Evolutionary conservation across 1,140 invertebrate genomes (phyloP).

Genomic region (Philopotamus ludificatus): DNA sequence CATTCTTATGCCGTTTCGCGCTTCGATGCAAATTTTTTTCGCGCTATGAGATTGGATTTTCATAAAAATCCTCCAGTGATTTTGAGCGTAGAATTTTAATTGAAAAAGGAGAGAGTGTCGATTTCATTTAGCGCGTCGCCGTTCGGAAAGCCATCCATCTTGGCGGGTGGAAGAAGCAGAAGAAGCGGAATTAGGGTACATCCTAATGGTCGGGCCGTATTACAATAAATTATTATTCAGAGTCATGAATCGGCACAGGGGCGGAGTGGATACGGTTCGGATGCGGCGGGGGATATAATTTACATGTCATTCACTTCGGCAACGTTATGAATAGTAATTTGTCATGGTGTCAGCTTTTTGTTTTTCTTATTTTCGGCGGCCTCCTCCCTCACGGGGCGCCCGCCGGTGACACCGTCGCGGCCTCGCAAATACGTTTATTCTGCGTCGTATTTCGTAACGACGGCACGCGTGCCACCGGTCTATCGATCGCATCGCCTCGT

Average conservation of each 20-base stretch:
- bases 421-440: neutral
- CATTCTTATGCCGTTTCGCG: too few relatives aligned
- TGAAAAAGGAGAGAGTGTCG: slow-evolving; percentile 4
- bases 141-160: slow-evolving; percentile 37
- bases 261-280: neutral
- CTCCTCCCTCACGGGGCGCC: neutral
- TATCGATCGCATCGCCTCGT: too few relatives aligned
- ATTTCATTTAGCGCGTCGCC: slow-evolving; percentile 27
- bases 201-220: slow-evolving; percentile 39
- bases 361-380: slow-evolving; percentile 25
- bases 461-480: too few relatives aligned
- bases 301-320: slow-evolving; percentile 42
- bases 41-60: too few relatives aligned
- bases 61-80: too few relatives aligned
- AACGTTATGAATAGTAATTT: slow-evolving; percentile 43
- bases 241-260: slow-evolving; percentile 38
- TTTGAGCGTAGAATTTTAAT: too few relatives aligned
- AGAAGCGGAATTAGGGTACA: slow-evolving; percentile 30
- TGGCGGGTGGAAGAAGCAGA: neutral
- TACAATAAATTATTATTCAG: slow-evolving; percentile 43
- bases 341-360: slow-evolving; percentile 34
- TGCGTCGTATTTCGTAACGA: too few relatives aligned
- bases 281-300: slow-evolving; percentile 35
- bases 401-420: neutral
- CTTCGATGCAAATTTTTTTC: too few relatives aligned